Evolutionary conservation across 1,140 invertebrate species (phyloP).

Genomic region (Drosophila sulfurigaster): DNA sequence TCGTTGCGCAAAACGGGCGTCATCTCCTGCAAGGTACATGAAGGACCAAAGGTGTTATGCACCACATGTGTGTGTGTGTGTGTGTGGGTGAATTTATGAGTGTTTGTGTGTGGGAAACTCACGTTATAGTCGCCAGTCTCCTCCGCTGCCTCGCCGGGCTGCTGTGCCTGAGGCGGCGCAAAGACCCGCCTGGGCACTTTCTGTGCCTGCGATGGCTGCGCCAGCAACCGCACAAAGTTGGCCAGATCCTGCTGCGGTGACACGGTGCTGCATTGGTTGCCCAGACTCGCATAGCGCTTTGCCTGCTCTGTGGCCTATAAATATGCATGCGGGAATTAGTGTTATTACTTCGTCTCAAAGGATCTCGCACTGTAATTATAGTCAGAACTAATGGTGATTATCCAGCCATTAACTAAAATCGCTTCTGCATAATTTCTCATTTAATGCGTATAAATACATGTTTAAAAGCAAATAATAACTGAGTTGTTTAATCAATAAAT

Average conservation of each 20-base stretch:
- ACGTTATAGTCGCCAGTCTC: constrained; percentile 78
- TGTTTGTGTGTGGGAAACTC: constrained; percentile 45
- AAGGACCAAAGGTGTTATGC: neutral
- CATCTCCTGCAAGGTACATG: constrained; percentile 85
- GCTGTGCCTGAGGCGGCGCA: constrained; percentile 88
- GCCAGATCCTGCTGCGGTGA: constrained; percentile 89
- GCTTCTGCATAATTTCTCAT: neutral
- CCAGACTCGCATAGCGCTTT: constrained; percentile 91
- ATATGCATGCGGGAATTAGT: constrained; percentile 40
- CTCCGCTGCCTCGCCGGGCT: constrained; percentile 75
- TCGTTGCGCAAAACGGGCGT: constrained; percentile 92
- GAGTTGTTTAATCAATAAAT: too few species aligned
- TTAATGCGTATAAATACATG: neutral
- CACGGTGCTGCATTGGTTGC: constrained; percentile 89
- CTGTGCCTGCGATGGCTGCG: constrained; percentile 86
- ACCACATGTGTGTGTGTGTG: neutral
- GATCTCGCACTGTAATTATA: neutral
- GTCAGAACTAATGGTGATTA: neutral
- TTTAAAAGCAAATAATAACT: too few species aligned
- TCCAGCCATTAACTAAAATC: neutral
- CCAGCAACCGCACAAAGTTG: constrained; percentile 89
- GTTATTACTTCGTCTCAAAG: constrained; percentile 1
- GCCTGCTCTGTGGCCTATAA: constrained; percentile 90
- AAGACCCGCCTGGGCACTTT: constrained; percentile 88
- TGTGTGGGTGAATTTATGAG: neutral